Evolutionary conservation across 2,888 invertebrate genomes (phyloP).

Genomic region (Lasioglossum figueresi): DNA sequence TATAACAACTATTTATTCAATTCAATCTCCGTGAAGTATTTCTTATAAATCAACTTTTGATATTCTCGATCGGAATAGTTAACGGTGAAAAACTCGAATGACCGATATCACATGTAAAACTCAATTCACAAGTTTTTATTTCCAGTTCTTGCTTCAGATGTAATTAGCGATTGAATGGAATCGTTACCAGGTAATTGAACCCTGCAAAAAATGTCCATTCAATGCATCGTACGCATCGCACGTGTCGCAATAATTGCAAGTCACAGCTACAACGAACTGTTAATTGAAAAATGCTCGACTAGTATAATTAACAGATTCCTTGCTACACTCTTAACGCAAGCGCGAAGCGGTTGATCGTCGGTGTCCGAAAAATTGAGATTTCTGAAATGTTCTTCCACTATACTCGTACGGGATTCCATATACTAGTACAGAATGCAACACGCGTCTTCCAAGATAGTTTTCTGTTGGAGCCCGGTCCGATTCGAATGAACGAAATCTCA

Average conservation of each 20-base stretch:
- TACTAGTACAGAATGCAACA: not conserved
- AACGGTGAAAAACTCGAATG: not conserved
- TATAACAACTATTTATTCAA: not conserved
- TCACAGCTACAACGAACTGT: not conserved
- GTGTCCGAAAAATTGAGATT: not conserved
- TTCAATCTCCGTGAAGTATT: not conserved
- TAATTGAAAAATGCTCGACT: not conserved
- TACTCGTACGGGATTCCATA: not conserved
- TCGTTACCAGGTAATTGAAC: not conserved
- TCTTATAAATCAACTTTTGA: not conserved
- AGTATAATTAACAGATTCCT: not conserved
- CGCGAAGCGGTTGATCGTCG: not conserved
- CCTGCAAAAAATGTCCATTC: not conserved
- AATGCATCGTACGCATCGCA: not conserved
- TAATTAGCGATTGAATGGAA: not conserved
- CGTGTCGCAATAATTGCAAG: not conserved
- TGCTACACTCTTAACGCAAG: not conserved
- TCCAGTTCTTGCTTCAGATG: not conserved
- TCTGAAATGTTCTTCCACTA: not conserved
- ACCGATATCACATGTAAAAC: not conserved
- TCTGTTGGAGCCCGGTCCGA: constrained; percentile 18
- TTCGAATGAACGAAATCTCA: constrained; percentile 47
- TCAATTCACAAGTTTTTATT: not conserved
- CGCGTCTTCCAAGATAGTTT: not conserved
- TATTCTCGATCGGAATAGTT: not conserved